Conservation (phyloP, 2,888 invertebrate genomes). For the Hofmannophila pseudospretella region DNA sequence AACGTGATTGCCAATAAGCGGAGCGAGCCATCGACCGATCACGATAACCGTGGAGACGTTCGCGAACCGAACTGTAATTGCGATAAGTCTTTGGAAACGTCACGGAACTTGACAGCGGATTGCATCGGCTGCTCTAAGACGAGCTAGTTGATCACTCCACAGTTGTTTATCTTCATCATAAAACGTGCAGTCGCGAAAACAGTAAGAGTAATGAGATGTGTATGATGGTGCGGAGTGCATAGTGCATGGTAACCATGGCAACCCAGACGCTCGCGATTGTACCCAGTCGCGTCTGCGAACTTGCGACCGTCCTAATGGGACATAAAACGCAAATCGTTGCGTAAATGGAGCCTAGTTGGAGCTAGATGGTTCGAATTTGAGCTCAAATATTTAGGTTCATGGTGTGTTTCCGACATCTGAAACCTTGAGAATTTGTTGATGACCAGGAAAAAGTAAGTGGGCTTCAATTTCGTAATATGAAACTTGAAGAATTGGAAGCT, state of each 20-base stretch:
- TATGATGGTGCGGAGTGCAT: neutral
- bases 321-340: no score
- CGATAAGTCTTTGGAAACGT: slow-evolving; percentile 37
- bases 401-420: no score
- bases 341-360: no score
- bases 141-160: slow-evolving; percentile 25
- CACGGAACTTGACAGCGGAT: slow-evolving; percentile 37
- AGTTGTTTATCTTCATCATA: slow-evolving; percentile 30
- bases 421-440: no score
- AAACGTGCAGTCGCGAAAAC: slow-evolving; percentile 18
- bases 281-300: slow-evolving; percentile 4
- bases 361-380: no score
- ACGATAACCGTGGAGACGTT: slow-evolving; percentile 39
- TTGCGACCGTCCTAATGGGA: slow-evolving; percentile 16
- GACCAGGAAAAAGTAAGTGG: no score
- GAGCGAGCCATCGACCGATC: slow-evolving; percentile 38
- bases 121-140: slow-evolving; percentile 20
- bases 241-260: slow-evolving; percentile 1
- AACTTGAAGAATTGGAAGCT: no score
- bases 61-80: slow-evolving; percentile 24
- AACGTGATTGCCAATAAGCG: slow-evolving; percentile 58
- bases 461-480: no score
- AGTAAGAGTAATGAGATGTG: slow-evolving; percentile 5
- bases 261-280: slow-evolving; percentile 13
- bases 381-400: slow-evolving; percentile 18